Base-by-base conservation (phyloP, 1,140 invertebrate genomes). In the Atta cephalotes region DNA sequence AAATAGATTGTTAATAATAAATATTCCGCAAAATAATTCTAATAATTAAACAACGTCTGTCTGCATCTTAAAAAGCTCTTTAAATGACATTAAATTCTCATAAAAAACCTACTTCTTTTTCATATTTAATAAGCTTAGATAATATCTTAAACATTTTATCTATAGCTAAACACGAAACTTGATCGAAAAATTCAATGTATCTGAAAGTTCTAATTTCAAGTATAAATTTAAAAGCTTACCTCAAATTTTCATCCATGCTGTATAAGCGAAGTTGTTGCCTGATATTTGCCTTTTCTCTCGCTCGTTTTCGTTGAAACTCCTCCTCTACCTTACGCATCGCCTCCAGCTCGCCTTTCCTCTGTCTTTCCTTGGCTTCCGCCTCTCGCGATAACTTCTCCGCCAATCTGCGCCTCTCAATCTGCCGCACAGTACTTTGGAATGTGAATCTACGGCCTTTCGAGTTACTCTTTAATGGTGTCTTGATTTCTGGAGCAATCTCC, bases 351-450 rank as follows among this genome's bases (percentile, higher is more conserved):
- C 96, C 96, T 66, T 97, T 95, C 70, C 97, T 94, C 91, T 97
- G 96, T 66, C 96, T 96, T 94, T 98, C 97, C 94, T 97, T 97
- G 25, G 96, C 96, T 91, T 98, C 97, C 0, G 97, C 97, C 92
- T 98, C 97, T 86, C 96, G 96, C 16, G 97, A 97, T 82, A 98
- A 94, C 93, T 97, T 97, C 88, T 98, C 97, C 1, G 97, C 97
- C 66, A 98, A 93, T 74, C 96, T 95, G 58, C 96, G 96, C 88
- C 97, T 96, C 94, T 98, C 97, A 51, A 97, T 96, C 92, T 98
- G 97, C 35, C 97, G 92, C 7, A 98, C 96, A 0, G 97, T 98
- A 82, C 97, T 98, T 93, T 98, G 97, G 93, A 98, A 98, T 0
- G 97, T 97, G 93, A 98, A 98, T 90, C 97, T 96, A 89, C 97